phyloP scores from a whole-genome alignment of 2,113 vertebrate genomes.

The Nicator chloris region DNA sequence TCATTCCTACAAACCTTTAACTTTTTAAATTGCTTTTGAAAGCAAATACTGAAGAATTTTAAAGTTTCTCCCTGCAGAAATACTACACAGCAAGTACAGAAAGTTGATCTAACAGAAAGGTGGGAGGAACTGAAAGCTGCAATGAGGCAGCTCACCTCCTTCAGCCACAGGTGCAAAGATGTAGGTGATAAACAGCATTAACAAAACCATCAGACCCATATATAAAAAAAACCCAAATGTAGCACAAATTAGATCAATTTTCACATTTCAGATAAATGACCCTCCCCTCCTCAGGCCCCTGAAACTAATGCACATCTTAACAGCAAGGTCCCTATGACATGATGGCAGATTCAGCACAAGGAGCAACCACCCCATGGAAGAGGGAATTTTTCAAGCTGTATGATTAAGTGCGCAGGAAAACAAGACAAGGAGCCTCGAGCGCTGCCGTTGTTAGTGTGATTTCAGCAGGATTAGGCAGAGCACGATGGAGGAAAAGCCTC shows the following conservation, averaged over 20 bases:
- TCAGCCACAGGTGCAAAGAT: neutral
- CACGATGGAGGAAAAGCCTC: constrained; percentile 27
- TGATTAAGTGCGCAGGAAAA: neutral
- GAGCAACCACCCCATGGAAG: neutral
- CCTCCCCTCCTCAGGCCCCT: too few species aligned
- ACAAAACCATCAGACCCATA: neutral
- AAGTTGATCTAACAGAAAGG: neutral
- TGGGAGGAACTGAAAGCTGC: neutral
- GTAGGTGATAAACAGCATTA: neutral
- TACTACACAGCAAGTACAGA: neutral
- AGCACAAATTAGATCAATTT: neutral
- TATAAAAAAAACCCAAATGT: neutral
- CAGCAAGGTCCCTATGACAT: neutral
- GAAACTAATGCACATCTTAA: neutral
- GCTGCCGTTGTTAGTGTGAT: neutral
- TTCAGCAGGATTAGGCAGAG: constrained; percentile 50
- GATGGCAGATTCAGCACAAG: neutral
- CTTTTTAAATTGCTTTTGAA: neutral
- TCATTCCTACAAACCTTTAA: neutral
- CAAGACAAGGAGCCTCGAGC: neutral
- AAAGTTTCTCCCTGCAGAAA: neutral
- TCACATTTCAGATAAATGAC: neutral
- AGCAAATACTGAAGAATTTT: neutral
- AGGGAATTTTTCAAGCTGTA: neutral
- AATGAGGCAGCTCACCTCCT: neutral